phyloP scores from a whole-genome alignment of 2,797 vertebrate genomes.

The Heliangelus exortis region DNA sequence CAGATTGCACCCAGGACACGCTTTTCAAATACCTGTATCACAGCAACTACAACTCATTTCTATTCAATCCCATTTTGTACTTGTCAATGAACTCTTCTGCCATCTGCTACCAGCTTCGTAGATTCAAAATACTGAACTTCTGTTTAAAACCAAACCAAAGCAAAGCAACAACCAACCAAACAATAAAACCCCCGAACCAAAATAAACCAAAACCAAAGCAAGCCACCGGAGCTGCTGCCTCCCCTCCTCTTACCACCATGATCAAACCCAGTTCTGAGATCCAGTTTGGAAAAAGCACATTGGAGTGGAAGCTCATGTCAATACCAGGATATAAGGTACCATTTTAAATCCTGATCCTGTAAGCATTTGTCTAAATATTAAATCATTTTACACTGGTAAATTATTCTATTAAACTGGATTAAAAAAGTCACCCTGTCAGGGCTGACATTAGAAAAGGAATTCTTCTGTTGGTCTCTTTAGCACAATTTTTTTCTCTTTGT shows the following conservation, averaged over 20 bases:
- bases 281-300: neutral
- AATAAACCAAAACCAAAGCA: neutral
- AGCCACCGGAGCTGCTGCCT: neutral
- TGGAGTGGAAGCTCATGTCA: neutral
- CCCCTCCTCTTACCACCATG: neutral
- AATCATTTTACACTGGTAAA: neutral
- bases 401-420: neutral
- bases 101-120: neutral
- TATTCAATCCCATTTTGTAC: neutral
- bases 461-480: neutral
- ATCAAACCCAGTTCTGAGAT: neutral
- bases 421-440: neutral
- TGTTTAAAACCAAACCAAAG: neutral
- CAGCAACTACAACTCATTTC: neutral
- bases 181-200: too few species aligned
- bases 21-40: rapidly evolving
- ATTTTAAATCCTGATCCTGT: neutral
- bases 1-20: neutral
- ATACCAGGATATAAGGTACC: neutral
- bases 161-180: rapidly evolving
- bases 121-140: neutral
- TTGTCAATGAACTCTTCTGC: neutral
- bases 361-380: neutral
- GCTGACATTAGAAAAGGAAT: neutral
- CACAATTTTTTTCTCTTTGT: neutral